Conservation (phyloP, 2,888 invertebrate genomes). For the Idaea straminata region DNA sequence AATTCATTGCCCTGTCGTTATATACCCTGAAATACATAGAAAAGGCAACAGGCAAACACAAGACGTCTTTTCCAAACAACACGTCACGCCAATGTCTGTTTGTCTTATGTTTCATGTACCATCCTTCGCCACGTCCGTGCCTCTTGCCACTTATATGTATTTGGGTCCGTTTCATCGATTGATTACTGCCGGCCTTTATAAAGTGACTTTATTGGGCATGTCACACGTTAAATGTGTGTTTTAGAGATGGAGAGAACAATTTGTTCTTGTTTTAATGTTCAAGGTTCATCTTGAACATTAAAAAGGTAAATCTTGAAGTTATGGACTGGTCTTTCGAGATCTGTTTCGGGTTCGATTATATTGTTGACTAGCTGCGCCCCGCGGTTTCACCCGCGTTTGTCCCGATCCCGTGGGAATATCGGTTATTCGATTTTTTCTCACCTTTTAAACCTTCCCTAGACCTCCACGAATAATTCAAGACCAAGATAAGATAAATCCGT, state of each 20-base stretch:
- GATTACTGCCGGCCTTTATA: neutral
- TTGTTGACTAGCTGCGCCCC: no score
- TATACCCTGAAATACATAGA: slow-evolving; percentile 9
- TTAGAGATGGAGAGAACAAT: neutral
- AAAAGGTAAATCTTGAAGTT: neutral
- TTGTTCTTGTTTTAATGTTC: neutral
- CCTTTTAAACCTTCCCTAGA: no score
- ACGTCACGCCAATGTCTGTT: neutral
- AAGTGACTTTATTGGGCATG: neutral
- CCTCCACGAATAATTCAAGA: no score
- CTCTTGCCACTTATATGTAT: neutral
- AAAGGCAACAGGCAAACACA: neutral
- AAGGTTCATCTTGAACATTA: neutral
- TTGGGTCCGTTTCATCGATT: neutral
- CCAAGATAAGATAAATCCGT: no score
- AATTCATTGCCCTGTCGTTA: slow-evolving; percentile 46
- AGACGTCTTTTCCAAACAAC: neutral
- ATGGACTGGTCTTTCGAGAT: neutral
- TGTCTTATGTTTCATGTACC: neutral
- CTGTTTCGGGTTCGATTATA: neutral
- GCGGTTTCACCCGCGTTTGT: no score
- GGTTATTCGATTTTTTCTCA: no score
- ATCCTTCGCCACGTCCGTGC: neutral
- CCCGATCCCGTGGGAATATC: no score
- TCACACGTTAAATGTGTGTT: neutral